Conservation (phyloP, 2,797 vertebrate species). For the Cyprinodon diabolis region DNA sequence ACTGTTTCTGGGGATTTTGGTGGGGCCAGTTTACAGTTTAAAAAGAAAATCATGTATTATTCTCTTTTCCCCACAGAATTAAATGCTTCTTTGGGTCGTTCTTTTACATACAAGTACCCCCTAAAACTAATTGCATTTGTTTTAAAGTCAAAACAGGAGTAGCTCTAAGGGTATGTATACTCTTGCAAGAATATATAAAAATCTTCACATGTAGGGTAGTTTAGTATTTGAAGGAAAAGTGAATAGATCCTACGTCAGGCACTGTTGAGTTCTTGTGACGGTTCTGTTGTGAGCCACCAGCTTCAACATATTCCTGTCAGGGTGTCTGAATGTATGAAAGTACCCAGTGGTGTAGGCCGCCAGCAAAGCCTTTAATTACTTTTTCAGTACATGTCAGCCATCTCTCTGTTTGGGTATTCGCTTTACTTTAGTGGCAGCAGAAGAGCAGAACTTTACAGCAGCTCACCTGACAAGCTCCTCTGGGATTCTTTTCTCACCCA, state of each 20-base stretch:
- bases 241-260: constrained; percentile 6
- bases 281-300: constrained; percentile 6
- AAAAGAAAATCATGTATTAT: too few species aligned
- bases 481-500: constrained; percentile 24
- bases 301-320: constrained; percentile 4
- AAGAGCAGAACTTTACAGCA: constrained; percentile 19
- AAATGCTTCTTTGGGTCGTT: too few species aligned
- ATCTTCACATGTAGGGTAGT: neutral
- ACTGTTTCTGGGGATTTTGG: too few species aligned
- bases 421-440: constrained; percentile 30
- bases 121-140: neutral
- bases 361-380: constrained; percentile 29
- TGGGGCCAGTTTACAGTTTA: too few species aligned
- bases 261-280: constrained; percentile 1
- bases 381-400: constrained; percentile 13
- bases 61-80: too few species aligned
- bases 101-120: neutral
- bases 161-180: neutral
- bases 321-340: constrained; percentile 1
- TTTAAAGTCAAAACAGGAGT: neutral
- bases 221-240: neutral
- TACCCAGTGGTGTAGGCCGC: neutral
- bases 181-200: neutral
- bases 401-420: constrained; percentile 6
- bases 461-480: constrained; percentile 19